Base-by-base conservation (phyloP, 2,888 invertebrate genomes). In the Synergus umbraculus region DNA sequence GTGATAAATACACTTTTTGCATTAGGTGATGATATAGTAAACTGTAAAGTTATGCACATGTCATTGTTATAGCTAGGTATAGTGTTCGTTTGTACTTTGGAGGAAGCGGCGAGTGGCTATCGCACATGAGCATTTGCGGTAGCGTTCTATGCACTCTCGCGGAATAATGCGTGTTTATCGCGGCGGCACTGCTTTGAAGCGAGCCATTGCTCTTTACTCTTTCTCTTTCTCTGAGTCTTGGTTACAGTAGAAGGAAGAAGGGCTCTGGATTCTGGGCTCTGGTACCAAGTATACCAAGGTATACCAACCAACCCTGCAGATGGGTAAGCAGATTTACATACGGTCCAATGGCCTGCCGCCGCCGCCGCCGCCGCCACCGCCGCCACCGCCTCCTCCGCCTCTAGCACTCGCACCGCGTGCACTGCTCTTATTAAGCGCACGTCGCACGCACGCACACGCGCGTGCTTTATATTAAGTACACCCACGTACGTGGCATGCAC, bases 381-480 rank as follows among this genome's bases (percentile, higher is more conserved):
- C 22, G 1, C 22, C 65, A n/a, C 54, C 65, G 2, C 37, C 5
- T 2, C 37, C 22, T 29, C 22, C 65, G 54, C 54, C 54, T 54
- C 54, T 12, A 29, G 60, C 60, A 60, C 60, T 54, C 54, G 54
- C 54, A 54, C 54, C 54, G 54, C 18, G 60, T 73, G 78, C 79
- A 44, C 77, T 67, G 78, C 81, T 86, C 87, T 88, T 88, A 88
- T 88, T 88, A 88, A 88, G 82, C 85, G 85, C 78, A 83, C 83
- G 79, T 81, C 79, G 83, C 77, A 63, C 77, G 78, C 82, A 81
- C 84, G 87, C 88, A 87, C 86, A 88, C 84, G 86, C 86, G 87
- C 83, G 85, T 84, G 81, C 83, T 85, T 86, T 87, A 89, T 89
- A 88, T 90, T 86, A 88, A 88, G 87, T 86, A 86, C 77, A 76